phyloP scores from a whole-genome alignment of 2,113 vertebrate species.

The Podilymbus podiceps region DNA sequence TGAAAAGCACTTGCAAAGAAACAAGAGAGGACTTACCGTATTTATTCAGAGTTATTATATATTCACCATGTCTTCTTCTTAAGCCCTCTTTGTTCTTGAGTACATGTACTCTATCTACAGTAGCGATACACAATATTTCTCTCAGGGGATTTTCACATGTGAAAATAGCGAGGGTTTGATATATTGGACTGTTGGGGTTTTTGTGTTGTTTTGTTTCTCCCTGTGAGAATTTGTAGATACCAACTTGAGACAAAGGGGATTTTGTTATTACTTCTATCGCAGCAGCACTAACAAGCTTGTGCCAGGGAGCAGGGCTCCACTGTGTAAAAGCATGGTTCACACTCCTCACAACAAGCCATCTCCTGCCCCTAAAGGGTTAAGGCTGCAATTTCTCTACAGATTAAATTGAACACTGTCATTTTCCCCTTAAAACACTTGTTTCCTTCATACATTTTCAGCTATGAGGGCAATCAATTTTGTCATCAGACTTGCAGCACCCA shows the following conservation, averaged over 20 bases:
- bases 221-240: constrained; percentile 43
- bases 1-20: constrained; percentile 71
- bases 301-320: neutral
- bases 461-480: neutral
- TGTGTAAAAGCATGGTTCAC: neutral
- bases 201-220: constrained; percentile 46
- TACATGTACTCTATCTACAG: constrained; percentile 60
- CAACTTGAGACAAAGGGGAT: constrained; percentile 48
- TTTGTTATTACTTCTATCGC: constrained; percentile 20
- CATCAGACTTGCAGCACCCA: neutral
- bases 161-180: constrained; percentile 13
- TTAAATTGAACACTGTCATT: neutral
- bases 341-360: neutral
- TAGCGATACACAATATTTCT: constrained; percentile 56
- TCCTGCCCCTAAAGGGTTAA: constrained; percentile 18
- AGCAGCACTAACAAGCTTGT: constrained; percentile 15
- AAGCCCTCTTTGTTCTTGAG: constrained; percentile 69
- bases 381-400: neutral
- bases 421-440: neutral
- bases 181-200: constrained; percentile 12
- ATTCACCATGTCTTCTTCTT: constrained; percentile 69
- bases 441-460: neutral
- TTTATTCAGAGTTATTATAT: constrained; percentile 71
- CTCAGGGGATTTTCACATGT: constrained; percentile 44
- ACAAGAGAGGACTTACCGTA: constrained; percentile 68